phyloP scores from a whole-genome alignment of 1,140 invertebrate genomes.

The Drosophila leontia region DNA sequence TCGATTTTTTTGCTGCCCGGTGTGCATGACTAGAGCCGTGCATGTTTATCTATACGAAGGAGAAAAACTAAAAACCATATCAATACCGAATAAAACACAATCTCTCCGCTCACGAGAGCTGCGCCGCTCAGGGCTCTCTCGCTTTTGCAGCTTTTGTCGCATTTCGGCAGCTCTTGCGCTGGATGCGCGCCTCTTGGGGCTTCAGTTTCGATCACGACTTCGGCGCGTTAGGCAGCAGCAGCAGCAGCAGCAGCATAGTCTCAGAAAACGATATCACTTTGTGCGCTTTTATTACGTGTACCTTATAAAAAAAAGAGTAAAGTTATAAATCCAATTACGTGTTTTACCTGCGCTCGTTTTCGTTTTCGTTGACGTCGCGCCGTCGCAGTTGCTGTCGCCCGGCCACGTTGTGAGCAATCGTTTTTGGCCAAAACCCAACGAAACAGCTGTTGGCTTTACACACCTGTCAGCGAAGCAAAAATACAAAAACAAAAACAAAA shows the following conservation, averaged over 20 bases:
- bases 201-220: slow-evolving; percentile 77
- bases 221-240: slow-evolving; percentile 68
- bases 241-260: slow-evolving; percentile 5
- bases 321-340: slow-evolving; percentile 73
- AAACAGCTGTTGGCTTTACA: slow-evolving; percentile 46
- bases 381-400: slow-evolving; percentile 14
- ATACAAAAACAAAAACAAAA: slow-evolving; percentile 7
- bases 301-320: slow-evolving; percentile 37
- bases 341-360: slow-evolving; percentile 46
- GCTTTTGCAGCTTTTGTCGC: slow-evolving; percentile 39
- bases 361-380: slow-evolving; percentile 23
- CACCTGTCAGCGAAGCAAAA: slow-evolving; percentile 20
- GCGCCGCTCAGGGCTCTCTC: neutral
- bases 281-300: slow-evolving; percentile 52
- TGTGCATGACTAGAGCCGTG: slow-evolving; percentile 42
- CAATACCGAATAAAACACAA: slow-evolving; percentile 33
- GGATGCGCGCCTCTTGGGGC: slow-evolving; percentile 40
- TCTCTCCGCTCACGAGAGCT: slow-evolving; percentile 9
- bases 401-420: slow-evolving; percentile 43
- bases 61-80: slow-evolving; percentile 35
- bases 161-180: slow-evolving; percentile 60
- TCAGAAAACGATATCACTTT: slow-evolving; percentile 36
- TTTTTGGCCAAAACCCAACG: slow-evolving; percentile 30
- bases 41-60: slow-evolving; percentile 41
- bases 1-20: slow-evolving; percentile 25